A percentile compares a stretch with the other conserved stretches of the same genome.
Evolutionary conservation across 2,888 invertebrate species (phyloP).

Genomic region (Aphidoletes aphidimyza): DNA sequence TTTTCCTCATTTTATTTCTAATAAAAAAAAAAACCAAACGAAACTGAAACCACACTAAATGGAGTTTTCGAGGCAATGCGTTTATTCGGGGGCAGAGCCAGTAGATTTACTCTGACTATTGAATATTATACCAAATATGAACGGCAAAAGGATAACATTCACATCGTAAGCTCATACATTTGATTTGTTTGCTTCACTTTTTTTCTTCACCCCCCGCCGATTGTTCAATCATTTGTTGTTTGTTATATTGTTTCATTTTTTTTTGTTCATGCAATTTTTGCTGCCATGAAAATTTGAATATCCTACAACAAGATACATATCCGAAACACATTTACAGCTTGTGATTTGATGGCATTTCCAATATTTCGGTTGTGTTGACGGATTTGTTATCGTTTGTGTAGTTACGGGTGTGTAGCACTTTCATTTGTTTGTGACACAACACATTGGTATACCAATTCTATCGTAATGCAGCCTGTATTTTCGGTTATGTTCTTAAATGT

Average conservation of each 20-base stretch:
- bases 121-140: conserved; percentile 11
- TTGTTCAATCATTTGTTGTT: background rate
- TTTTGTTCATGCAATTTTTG: background rate
- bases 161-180: background rate
- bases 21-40: background rate
- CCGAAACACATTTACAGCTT: background rate
- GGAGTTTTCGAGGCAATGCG: background rate
- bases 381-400: conserved; percentile 4
- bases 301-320: background rate
- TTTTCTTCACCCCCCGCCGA: background rate
- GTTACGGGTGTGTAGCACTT: too few relatives aligned
- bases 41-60: background rate
- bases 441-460: too few relatives aligned
- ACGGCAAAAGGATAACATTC: background rate
- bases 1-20: conserved; percentile 35
- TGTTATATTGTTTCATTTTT: background rate
- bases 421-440: too few relatives aligned
- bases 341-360: conserved; percentile 23
- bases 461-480: too few relatives aligned
- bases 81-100: background rate
- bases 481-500: too few relatives aligned
- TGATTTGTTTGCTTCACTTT: background rate
- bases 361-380: background rate
- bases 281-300: background rate
- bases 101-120: background rate